Evolutionary conservation across 1,140 invertebrate species (phyloP), one percentile per base, ranked within the genome.

Genomic region (Acromyrmex heyeri): DNA sequence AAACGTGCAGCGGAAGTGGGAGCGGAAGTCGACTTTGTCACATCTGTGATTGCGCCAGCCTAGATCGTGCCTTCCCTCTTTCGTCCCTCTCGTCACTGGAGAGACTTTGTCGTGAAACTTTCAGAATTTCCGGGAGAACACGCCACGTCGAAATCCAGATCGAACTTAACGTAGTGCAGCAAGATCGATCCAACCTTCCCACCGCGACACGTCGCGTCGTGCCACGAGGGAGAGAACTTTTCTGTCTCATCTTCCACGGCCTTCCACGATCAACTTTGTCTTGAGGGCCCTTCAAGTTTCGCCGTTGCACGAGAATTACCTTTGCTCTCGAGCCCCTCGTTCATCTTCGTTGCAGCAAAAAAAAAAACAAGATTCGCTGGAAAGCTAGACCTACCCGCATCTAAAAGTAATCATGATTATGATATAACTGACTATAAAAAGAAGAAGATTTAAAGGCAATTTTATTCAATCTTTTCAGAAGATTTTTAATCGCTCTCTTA

Each of bases 241-340:
- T 88, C 89, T 72, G 34, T 57, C 70, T 65, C 76, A 59, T 83
- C 86, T 62, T 44, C 44, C 75, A 53, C 77, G 27, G 38, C 8
- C 69, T 59, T 77, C 24, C 69, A 48, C 88, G 85, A 90, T 90
- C 87, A 77, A 89, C 87, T 90, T 90, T 85, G 75, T 87, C 87
- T 89, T 72, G 79, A 87, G 81, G 86, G 70, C 34, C 62, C 76
- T 90, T 72, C 64, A 77, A 87, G 62, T 86, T 81, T 53, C 48
- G 75, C 64, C 55, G 62, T 69, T 55, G 73, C 64, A 81, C 87
- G 85, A 87, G 85, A 90, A 90, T 90, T 89, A 87, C 73, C 85
- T 86, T 87, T 76, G 55, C 65, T 82, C 76, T 90, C 77, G 77
- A 88, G 50, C 21, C 59, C n/a, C 44, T 70, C 76, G 55, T 50